Evolutionary conservation across 2,113 vertebrate genomes (phyloP).

Genomic region (Fregata magnificens): DNA sequence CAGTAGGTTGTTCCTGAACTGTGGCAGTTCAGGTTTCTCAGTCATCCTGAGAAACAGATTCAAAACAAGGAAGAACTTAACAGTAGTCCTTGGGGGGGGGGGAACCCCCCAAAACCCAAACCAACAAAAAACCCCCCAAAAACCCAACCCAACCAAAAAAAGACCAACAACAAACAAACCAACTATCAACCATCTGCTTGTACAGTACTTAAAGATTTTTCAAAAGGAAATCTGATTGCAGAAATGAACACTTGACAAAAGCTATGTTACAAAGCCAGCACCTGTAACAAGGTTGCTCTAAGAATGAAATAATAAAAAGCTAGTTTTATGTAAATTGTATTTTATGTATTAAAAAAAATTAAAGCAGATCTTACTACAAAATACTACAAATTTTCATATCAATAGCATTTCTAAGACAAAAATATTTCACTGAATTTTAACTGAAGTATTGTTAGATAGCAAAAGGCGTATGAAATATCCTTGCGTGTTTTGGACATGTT

Average conservation of each 20-base stretch:
- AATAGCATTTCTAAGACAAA: not conserved
- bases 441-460: not conserved
- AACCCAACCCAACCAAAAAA: not conserved
- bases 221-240: not conserved
- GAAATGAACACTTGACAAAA: not conserved
- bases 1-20: not conserved
- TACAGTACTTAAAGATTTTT: not conserved
- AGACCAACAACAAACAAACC: not conserved
- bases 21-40: not conserved
- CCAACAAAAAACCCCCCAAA: not conserved
- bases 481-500: not conserved
- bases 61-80: not conserved
- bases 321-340: not conserved
- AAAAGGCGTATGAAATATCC: not conserved
- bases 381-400: not conserved
- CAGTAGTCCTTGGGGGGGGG: not conserved
- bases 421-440: not conserved
- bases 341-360: not conserved
- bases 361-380: not conserved
- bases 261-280: not conserved
- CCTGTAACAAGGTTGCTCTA: not conserved
- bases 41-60: not conserved
- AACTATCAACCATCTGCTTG: not conserved
- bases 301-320: not conserved
- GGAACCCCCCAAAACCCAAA: too few relatives aligned